Evolutionary conservation across 2,888 invertebrate genomes (phyloP), one percentile per base, ranked within the genome.

Genomic region (Aromia moschata): DNA sequence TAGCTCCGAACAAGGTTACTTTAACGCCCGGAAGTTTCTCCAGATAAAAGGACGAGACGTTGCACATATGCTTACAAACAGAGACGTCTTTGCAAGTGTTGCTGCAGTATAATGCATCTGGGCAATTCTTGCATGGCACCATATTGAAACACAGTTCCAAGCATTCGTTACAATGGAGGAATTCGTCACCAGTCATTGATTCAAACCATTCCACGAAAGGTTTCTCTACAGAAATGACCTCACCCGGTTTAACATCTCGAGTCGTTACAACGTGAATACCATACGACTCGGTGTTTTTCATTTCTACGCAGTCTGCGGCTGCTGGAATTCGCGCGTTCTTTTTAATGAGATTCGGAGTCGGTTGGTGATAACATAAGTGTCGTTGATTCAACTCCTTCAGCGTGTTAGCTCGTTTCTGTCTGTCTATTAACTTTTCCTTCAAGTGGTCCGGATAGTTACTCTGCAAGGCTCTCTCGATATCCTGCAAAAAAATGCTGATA

Each of bases 11-110:
- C 3, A 33, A 11, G 3, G n/a, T 10, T 7, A n/a, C n/a, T n/a
- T n/a, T n/a, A n/a, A n/a, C n/a, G n/a, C n/a, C n/a, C n/a, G n/a
- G n/a, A n/a, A n/a, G n/a, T n/a, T n/a, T n/a, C n/a, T n/a, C n/a
- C n/a, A n/a, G n/a, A n/a, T n/a, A n/a, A n/a, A n/a, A n/a, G n/a
- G n/a, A n/a, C n/a, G n/a, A n/a, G n/a, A n/a, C n/a, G n/a, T 11
- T 10, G 75, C 95, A 95, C 82, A 95, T 95, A 61, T 87, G 83
- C 60, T 83, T 82, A 78, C 96, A 96, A 71, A 79, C 81, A 1
- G 93, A 90, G 0, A 78, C 78, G 1, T 83, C 77, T 62, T 82
- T 84, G 74, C 94, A 94, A 44, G 81, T 77, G 44, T 83, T 80
- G 71, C 87, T 84, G 70, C 91, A 91, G 73, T 87, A 92, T 69